Evolutionary conservation across 2,888 invertebrate species (phyloP), one percentile per base, ranked within the genome.

Genomic region (Rhimphoctona megacephalus): DNA sequence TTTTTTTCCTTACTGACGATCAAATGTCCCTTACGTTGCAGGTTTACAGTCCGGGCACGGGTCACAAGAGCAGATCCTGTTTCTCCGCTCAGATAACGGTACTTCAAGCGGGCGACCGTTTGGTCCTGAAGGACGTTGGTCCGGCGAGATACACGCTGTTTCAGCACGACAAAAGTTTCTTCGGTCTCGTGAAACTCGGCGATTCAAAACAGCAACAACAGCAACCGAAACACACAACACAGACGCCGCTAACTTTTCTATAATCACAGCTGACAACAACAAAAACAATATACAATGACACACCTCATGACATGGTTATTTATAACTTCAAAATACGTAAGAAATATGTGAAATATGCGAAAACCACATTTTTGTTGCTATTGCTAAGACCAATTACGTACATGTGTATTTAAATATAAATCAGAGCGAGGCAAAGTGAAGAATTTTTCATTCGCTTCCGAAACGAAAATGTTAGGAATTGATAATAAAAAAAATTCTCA

Each of bases 131-230:
- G 78, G 98, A 98, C 91, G 96, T 97, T 1, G 96, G 96, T 22
- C 96, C 96, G 19, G 95, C 96, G 72, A 94, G 97, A 73, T 96
- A 96, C 92, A 96, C 97, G 0, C 94, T 97, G 70, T 97, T 97
- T 95, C 96, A 97, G 90, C 95, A 96, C 1, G 97, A 97, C 88
- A 97, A 97, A 93, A 97, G 97, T 90, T 98, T 97, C 95, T 97
- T 98, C 90, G 98, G 98, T 52, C 95, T 97, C n/a, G 95, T 97
- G 78, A 97, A 97, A 94, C 94, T 97, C n/a, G 96, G 96, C 22
- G 96, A 96, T 89, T 85, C 93, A 43, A 94, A 92, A 87, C 90
- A 89, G 39, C 89, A 87, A 25, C 88, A 85, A 69, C 87, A 88
- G n/a, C 89, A 85, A 77, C 88, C 74, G 57, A 81, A 49, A 46